Evolutionary conservation across 2,888 invertebrate species (phyloP), one percentile per base, ranked within the genome.

Genomic region (Zootermopsis nevadensis): DNA sequence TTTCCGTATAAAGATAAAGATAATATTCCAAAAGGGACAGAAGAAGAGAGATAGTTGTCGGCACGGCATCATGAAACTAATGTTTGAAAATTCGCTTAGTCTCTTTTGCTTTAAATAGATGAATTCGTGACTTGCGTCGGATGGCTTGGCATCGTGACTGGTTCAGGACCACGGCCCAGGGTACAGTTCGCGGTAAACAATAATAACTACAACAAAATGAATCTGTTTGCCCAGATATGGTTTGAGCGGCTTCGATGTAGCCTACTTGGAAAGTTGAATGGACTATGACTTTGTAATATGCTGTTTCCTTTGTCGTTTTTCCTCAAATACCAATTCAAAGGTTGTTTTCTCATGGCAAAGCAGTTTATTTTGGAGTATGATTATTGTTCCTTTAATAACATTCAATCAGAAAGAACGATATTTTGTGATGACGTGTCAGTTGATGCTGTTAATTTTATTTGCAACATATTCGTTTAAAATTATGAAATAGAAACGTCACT

Each of bases 1-100:
- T 84, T 82, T 84, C 81, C 76, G 82, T 82, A 83, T 72, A 83
- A 81, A 81, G 81, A 83, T 81, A 77, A 69, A 83, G 77, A 83
- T 77, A 81, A 80, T 79, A 79, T 72, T 77, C 77, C 66, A 42
- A 30, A 35, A 76, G 82, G 33, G 60, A 15, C 24, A 69, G 77
- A 48, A 22, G 33, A 31, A 79, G 82, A 55, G 19, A 42, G 77
- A 4, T 4, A 19, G 35, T 19, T 30, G 22, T 19, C 8, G 74
- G 42, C 74, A 24, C 38, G 31, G n/a, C 38, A n/a, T 38, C 60
- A 33, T 33, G 33, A n/a, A 27, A 53, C 69, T n/a, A 42, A 48
- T 53, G 33, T 33, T 42, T n/a, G n/a, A 53, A 30, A 35, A 1
- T 42, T n/a, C 19, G 48, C 48, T 19, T 48, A 15, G 19, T 48